A percentile compares a stretch with the other conserved stretches of the same genome.
These are phyloP conservation scores for Pycnonotus jocosus DNA, from an alignment of 2,113 vertebrate genomes.

Conservation along the genomic window DNA sequence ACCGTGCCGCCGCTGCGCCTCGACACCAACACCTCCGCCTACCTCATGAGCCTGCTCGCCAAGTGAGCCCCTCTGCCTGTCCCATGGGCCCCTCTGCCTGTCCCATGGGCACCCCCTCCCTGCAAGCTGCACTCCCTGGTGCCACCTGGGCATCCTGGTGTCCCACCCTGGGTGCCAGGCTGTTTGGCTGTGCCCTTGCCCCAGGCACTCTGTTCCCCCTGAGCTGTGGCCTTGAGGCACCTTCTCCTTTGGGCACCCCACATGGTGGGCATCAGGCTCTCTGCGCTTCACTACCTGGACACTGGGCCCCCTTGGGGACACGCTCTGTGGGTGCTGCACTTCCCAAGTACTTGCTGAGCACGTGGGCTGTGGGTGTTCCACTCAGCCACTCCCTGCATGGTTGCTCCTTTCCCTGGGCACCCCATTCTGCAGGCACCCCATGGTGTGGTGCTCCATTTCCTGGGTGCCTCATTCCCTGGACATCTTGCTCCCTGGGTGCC, in stretches of 20 bases:
- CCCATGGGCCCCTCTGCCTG: too few relatives aligned
- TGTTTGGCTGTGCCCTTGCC: not conserved
- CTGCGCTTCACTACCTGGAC: not conserved
- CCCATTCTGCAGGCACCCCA: too few relatives aligned
- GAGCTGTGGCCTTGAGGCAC: not conserved
- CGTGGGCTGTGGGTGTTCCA: not conserved
- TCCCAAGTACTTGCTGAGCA: not conserved
- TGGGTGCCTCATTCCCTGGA: too few relatives aligned
- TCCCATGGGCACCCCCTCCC: not conserved
- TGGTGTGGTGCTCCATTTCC: too few relatives aligned
- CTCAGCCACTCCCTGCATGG: not conserved
- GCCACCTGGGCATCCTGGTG: not conserved
- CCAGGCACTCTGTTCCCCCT: not conserved
- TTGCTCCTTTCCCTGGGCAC: not conserved
- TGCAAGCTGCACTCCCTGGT: fast-evolving
- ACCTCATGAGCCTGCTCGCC: slow-evolving; percentile 94
- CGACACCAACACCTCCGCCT: slow-evolving; percentile 90
- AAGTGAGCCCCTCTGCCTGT: slow-evolving; percentile 73
- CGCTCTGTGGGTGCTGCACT: not conserved
- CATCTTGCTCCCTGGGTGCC: too few relatives aligned
- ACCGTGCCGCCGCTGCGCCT: slow-evolving; percentile 91
- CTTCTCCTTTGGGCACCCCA: not conserved
- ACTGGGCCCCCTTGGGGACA: fast-evolving
- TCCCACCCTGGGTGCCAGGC: fast-evolving
- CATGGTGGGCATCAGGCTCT: fast-evolving